Evolutionary conservation across 2,113 vertebrate genomes (phyloP).

Genomic region (Microcebus ravelobensis): DNA sequence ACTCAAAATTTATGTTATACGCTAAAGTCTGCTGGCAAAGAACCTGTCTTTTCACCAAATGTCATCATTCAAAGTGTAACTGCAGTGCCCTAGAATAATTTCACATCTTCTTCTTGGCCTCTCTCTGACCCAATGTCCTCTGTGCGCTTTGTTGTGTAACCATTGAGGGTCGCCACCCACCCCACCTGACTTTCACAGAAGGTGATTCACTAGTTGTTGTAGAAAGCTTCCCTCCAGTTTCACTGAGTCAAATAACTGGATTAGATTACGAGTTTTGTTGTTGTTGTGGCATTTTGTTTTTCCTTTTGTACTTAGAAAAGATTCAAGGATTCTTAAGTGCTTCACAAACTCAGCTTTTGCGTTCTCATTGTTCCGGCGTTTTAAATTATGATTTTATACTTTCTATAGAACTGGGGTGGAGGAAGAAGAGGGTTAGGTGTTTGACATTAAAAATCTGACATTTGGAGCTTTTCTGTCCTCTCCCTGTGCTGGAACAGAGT

Average conservation of each 20-base stretch:
- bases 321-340: not conserved
- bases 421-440: not conserved
- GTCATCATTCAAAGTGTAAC: conserved; percentile 48
- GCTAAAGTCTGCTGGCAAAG: conserved; percentile 32
- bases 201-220: not conserved
- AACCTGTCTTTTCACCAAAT: conserved; percentile 43
- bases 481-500: not conserved
- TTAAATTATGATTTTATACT: not conserved
- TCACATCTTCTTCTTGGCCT: not conserved
- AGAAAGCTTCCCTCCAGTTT: not conserved
- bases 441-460: not conserved
- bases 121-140: not conserved
- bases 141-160: not conserved
- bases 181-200: not conserved
- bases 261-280: not conserved
- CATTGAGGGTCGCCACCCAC: not conserved
- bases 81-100: not conserved
- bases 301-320: not conserved
- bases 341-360: not conserved
- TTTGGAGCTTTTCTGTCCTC: not conserved
- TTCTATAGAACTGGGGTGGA: not conserved
- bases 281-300: not conserved
- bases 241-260: not conserved
- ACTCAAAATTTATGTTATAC: conserved; percentile 40
- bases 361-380: not conserved